Evolutionary conservation across 2,888 invertebrate species (phyloP).

Genomic region (Nasonovia ribisnigri): DNA sequence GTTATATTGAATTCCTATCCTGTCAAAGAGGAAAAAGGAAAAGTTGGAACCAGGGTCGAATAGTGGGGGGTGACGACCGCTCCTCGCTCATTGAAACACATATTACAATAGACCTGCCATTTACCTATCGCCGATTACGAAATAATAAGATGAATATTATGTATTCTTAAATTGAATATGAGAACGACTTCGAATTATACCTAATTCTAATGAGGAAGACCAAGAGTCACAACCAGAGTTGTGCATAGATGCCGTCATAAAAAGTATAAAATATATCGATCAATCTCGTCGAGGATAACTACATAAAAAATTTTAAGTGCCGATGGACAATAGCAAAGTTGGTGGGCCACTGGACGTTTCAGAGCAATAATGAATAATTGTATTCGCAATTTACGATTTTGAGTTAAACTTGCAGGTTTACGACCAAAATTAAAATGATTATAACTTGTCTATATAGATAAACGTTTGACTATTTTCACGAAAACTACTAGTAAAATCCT

Average conservation of each 20-base stretch:
- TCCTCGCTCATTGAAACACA: not conserved
- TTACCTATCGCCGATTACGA: not conserved
- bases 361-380: not conserved
- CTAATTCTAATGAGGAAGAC: not conserved
- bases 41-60: not conserved
- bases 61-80: not conserved
- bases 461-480: not conserved
- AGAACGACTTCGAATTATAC: not conserved
- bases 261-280: not conserved
- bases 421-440: not conserved
- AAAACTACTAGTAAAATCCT: not conserved
- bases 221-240: not conserved
- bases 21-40: not conserved
- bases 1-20: slow-evolving; percentile 49
- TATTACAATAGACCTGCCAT: not conserved
- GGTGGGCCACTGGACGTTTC: not conserved
- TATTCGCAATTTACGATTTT: not conserved
- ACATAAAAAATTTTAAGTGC: no score
- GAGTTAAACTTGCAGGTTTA: not conserved
- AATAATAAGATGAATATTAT: not conserved
- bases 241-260: not conserved
- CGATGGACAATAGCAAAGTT: not conserved
- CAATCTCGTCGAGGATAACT: not conserved
- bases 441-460: not conserved
- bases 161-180: not conserved